phyloP scores from a whole-genome alignment of 2,888 invertebrate genomes.

The Toxonevra muliebris region DNA sequence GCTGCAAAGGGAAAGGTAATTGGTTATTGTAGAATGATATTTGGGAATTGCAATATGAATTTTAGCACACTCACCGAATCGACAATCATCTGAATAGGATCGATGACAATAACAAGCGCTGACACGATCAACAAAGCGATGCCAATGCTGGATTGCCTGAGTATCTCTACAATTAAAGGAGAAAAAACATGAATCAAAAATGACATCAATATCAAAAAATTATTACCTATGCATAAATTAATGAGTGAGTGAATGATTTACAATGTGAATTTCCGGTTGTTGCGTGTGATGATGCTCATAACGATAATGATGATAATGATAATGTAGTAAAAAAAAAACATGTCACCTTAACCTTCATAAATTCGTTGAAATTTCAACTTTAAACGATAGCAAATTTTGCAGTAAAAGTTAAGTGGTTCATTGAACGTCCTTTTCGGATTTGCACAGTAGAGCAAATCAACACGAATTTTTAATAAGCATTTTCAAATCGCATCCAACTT shows the following conservation, averaged over 20 bases:
- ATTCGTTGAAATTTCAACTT: background rate
- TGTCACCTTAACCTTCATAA: background rate
- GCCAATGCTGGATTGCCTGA: conserved; percentile 56
- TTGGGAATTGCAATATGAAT: background rate
- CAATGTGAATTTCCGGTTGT: background rate
- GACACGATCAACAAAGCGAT: conserved; percentile 54
- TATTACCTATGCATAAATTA: too few relatives aligned
- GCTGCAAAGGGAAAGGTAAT: conserved; percentile 45
- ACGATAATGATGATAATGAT: conserved; percentile 10
- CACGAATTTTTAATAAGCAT: background rate
- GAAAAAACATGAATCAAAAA: conserved; percentile 8
- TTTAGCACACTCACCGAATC: conserved; percentile 53
- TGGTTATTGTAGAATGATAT: background rate
- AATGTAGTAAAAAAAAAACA: background rate
- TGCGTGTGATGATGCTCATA: background rate
- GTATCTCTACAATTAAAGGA: conserved; percentile 48
- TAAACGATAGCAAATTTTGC: conserved; percentile 16
- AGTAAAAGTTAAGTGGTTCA: conserved; percentile 27
- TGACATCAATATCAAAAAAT: conserved; percentile 14
- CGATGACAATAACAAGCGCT: conserved; percentile 49
- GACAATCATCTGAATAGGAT: conserved; percentile 56
- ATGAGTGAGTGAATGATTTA: background rate
- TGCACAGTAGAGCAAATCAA: background rate
- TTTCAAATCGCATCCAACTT: background rate
- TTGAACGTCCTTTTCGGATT: conserved; percentile 21